A percentile compares a stretch with the other conserved stretches of the same genome.
Conservation (phyloP, 2,113 vertebrate genomes). For the Circaetus gallicus region DNA sequence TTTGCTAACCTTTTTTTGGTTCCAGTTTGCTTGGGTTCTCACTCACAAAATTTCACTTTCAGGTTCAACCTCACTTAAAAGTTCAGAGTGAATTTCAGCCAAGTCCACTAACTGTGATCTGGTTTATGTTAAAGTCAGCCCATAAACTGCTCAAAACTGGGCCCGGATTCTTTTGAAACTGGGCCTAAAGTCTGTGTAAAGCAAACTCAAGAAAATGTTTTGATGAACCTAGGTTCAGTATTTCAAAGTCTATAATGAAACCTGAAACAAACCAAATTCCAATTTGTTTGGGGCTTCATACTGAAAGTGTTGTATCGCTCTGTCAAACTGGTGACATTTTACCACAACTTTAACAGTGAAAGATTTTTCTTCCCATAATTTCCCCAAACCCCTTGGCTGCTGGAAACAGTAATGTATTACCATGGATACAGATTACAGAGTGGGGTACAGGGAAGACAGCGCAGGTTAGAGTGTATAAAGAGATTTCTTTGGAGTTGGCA, state of each 20-base stretch:
- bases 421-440: slow-evolving; percentile 50
- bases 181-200: slow-evolving; percentile 16
- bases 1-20: not conserved
- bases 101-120: slow-evolving; percentile 34
- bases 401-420: slow-evolving; percentile 24
- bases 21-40: slow-evolving; percentile 2
- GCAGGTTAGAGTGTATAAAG: not conserved
- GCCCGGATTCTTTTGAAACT: slow-evolving; percentile 25
- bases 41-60: slow-evolving; percentile 50
- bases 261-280: slow-evolving; percentile 44
- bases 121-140: slow-evolving; percentile 51
- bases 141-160: slow-evolving; percentile 45
- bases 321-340: slow-evolving; percentile 9
- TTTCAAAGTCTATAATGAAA: slow-evolving; percentile 42
- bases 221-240: slow-evolving; percentile 28
- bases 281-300: slow-evolving; percentile 31
- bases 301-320: not conserved
- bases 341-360: slow-evolving; percentile 29
- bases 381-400: slow-evolving; percentile 5
- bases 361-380: slow-evolving; percentile 34
- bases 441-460: not conserved
- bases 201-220: slow-evolving; percentile 33
- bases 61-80: slow-evolving; percentile 31
- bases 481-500: not conserved
- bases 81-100: slow-evolving; percentile 48